These are phyloP conservation scores for Ascidia mentula DNA, from an alignment of 23 tunicate genomes.

Conservation along the genomic window DNA sequence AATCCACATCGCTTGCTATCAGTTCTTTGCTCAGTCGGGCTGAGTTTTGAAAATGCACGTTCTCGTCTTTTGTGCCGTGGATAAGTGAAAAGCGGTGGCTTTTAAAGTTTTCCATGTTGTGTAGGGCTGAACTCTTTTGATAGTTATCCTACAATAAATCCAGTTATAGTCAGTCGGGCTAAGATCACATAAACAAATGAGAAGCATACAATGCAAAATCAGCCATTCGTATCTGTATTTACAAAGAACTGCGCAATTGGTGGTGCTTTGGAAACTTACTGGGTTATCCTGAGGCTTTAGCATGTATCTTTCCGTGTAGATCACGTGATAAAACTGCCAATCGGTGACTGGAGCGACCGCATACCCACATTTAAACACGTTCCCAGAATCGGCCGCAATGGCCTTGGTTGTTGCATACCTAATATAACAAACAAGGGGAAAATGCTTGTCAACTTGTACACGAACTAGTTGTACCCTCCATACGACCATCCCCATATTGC, in stretches of 20 bases:
- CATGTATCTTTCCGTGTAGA: slow-evolving; percentile 93
- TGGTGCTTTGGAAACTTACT: too few species aligned
- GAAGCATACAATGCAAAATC: too few species aligned
- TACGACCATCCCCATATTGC: slow-evolving; percentile 84
- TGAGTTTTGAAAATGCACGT: slow-evolving; percentile 84
- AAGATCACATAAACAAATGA: too few species aligned
- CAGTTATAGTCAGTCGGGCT: too few species aligned
- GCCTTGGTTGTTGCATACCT: slow-evolving; percentile 61
- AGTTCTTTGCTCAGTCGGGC: slow-evolving; percentile 63
- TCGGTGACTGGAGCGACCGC: slow-evolving; percentile 92
- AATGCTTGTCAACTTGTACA: too few species aligned
- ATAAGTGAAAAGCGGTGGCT: slow-evolving; percentile 47
- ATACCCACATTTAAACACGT: slow-evolving; percentile 78
- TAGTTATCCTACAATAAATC: slow-evolving; percentile 48
- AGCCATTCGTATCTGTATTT: too few species aligned
- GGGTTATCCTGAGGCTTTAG: slow-evolving; percentile 30
- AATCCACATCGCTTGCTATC: slow-evolving; percentile 54
- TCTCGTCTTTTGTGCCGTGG: slow-evolving; percentile 86
- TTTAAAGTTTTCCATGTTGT: slow-evolving; percentile 43
- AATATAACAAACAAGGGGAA: too few species aligned
- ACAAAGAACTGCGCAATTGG: too few species aligned
- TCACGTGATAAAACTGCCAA: slow-evolving; percentile 71
- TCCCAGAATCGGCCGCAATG: slow-evolving; percentile 42
- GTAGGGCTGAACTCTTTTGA: slow-evolving; percentile 43
- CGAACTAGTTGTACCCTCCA: too few species aligned